phyloP scores from a whole-genome alignment of 64 coral and sea anemone genomes.

The Pocillopora damicornis region DNA sequence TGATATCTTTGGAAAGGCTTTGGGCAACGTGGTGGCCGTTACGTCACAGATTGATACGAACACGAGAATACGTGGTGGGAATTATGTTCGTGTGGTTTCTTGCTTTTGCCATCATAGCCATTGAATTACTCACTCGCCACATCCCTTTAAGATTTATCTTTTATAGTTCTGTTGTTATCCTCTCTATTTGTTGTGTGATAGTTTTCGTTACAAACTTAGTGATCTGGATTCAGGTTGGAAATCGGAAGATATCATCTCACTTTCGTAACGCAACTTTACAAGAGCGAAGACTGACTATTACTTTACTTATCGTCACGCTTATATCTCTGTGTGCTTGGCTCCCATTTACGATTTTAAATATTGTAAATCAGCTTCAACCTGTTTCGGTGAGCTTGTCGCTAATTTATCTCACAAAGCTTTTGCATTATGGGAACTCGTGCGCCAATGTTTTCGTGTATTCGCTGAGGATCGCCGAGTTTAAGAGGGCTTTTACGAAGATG shows the following conservation, averaged over 20 bases:
- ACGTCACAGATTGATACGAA: slow-evolving; percentile 17
- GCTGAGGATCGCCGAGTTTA: slow-evolving; percentile 44
- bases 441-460: slow-evolving; percentile 51
- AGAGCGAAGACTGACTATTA: slow-evolving; percentile 37
- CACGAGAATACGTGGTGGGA: neutral
- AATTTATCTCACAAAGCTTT: slow-evolving; percentile 26
- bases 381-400: neutral
- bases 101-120: neutral
- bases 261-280: slow-evolving; percentile 15
- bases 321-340: slow-evolving; percentile 41
- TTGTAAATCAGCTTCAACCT: slow-evolving; percentile 10
- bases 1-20: slow-evolving; percentile 51
- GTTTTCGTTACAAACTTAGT: slow-evolving; percentile 29
- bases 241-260: neutral
- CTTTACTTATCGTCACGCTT: slow-evolving; percentile 48
- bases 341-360: slow-evolving; percentile 33
- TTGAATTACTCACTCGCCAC: neutral
- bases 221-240: slow-evolving; percentile 35
- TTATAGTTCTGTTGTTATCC: slow-evolving; percentile 16
- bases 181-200: slow-evolving; percentile 23
- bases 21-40: slow-evolving; percentile 48
- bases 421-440: slow-evolving; percentile 57
- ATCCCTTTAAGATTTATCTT: neutral
- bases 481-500: neutral
- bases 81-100: slow-evolving; percentile 25